Conservation (phyloP, 2,888 invertebrate species). For the Caenorhabditis angaria region DNA sequence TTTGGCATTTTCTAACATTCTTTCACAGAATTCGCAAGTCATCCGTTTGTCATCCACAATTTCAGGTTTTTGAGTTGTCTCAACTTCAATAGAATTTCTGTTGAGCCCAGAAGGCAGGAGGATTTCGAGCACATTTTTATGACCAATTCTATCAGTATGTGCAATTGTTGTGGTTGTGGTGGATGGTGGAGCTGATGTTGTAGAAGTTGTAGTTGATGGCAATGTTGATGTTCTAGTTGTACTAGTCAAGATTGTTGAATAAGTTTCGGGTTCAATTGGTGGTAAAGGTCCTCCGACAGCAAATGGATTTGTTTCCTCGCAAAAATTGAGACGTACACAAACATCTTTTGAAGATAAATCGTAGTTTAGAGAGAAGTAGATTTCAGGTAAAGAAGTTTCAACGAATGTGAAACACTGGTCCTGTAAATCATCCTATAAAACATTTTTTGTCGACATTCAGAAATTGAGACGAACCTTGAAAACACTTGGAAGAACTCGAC, state of each 20-base stretch:
- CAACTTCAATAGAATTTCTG: constrained; percentile 11
- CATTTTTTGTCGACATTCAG: constrained; percentile 8
- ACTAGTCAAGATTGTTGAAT: constrained; percentile 17
- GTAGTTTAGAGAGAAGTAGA: constrained; percentile 64
- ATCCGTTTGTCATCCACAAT: constrained; percentile 56
- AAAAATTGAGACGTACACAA: constrained; percentile 60
- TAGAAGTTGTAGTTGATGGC: constrained; percentile 12
- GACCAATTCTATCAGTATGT: constrained; percentile 40
- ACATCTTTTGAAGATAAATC: constrained; percentile 62
- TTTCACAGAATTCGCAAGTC: constrained; percentile 64
- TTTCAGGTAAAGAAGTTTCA: constrained; percentile 62
- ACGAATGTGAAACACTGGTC: constrained; percentile 63
- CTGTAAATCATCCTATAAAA: constrained; percentile 47
- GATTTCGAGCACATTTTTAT: constrained; percentile 39
- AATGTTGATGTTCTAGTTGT: constrained; percentile 23
- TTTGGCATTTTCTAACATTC: constrained; percentile 65
- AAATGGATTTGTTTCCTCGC: constrained; percentile 56
- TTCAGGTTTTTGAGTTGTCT: constrained; percentile 21
- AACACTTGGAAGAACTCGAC: constrained; percentile 54
- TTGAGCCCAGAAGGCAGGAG: constrained; percentile 22
- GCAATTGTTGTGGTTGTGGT: constrained; percentile 16
- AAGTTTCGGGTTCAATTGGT: constrained; percentile 19
- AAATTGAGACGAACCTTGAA: constrained; percentile 45
- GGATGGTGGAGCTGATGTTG: constrained; percentile 9
- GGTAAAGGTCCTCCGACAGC: constrained; percentile 48